Evolutionary conservation across 2,113 vertebrate genomes (phyloP), one percentile per base, ranked within the genome.

Genomic region (Genyomyrus donnyi): DNA sequence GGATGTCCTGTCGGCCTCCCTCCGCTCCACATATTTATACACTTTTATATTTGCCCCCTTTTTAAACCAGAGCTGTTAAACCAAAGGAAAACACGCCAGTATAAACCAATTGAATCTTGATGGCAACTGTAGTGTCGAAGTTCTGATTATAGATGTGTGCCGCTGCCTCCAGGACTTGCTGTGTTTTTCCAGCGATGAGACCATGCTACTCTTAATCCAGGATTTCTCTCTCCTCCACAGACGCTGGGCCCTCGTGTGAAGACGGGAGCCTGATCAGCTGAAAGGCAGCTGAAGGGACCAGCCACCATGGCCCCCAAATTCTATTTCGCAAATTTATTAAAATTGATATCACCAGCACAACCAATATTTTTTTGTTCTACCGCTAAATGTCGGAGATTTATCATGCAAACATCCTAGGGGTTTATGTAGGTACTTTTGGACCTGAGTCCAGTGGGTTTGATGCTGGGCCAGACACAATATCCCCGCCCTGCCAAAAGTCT

Each of bases 401-500:
- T 96, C 96, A 95, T 96, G 93, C 92, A 95, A 96, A 96, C 93
- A 95, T 95, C 94, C 94, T 92, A 93, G 92, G 93, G 94, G 94
- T 96, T 95, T 96, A 94, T 96, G 94, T 95, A 95, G 95, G 95
- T 95, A 93, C 95, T 96, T 95, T 95, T 95, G 95, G 95, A 95
- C 95, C 94, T 93, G 92, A 92, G 93, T 94, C 93, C 94, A 93
- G 94, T 94, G 95, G 94, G 95, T 96, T 96, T 96, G 96, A 95
- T 95, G 94, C 90, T 90, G 86, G 93, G 96, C 96, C 96, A 96
- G 95, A 93, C 92, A 96, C 94, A 96, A 96, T 95, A 96, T 95
- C 91, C 35, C 94, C 92, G 86, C 91, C 91, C 91, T 95, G 96
- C 96, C 96, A 96, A 93, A 93, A 95, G 95, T 93, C 91, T 91